phyloP scores from a whole-genome alignment of 2,113 vertebrate species.

The Brachirus orientalis region DNA sequence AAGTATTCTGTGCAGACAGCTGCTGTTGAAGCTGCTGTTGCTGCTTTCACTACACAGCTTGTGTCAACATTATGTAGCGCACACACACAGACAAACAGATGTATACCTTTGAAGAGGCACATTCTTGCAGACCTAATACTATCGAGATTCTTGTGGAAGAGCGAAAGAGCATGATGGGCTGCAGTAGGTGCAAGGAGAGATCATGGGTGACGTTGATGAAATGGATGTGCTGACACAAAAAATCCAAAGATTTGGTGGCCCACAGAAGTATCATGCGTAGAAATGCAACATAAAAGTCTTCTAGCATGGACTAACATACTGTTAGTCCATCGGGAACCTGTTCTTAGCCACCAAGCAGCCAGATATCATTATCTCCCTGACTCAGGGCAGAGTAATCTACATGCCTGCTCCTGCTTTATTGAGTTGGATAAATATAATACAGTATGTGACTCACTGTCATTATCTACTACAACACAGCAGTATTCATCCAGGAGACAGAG shows the following conservation, averaged over 20 bases:
- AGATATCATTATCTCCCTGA: constrained; percentile 84
- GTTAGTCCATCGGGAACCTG: constrained; percentile 68
- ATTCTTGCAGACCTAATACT: neutral
- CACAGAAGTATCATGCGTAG: constrained; percentile 64
- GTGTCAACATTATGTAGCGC: constrained; percentile 1
- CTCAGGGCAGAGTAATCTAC: constrained; percentile 83
- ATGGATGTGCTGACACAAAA: constrained; percentile 77
- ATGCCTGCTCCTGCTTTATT: constrained; percentile 83
- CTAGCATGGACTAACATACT: too few relatives aligned
- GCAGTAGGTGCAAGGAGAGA: constrained; percentile 25
- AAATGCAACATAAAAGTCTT: constrained; percentile 61
- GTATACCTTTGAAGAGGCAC: neutral
- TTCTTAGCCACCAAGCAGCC: constrained; percentile 78
- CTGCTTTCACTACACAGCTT: neutral
- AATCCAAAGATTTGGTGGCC: constrained; percentile 68
- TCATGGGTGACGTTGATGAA: constrained; percentile 78
- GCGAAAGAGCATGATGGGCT: constrained; percentile 13
- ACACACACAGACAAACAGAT: constrained; percentile 6
- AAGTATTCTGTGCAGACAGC: neutral
- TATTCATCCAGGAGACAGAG: constrained; percentile 75
- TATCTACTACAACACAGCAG: constrained; percentile 80
- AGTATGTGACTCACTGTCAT: constrained; percentile 80
- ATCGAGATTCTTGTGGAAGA: constrained; percentile 4
- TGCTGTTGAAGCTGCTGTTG: constrained; percentile 3
- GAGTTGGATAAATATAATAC: constrained; percentile 86